Evolutionary conservation across 2,797 vertebrate species (phyloP).

Genomic region (Coluber constrictor): DNA sequence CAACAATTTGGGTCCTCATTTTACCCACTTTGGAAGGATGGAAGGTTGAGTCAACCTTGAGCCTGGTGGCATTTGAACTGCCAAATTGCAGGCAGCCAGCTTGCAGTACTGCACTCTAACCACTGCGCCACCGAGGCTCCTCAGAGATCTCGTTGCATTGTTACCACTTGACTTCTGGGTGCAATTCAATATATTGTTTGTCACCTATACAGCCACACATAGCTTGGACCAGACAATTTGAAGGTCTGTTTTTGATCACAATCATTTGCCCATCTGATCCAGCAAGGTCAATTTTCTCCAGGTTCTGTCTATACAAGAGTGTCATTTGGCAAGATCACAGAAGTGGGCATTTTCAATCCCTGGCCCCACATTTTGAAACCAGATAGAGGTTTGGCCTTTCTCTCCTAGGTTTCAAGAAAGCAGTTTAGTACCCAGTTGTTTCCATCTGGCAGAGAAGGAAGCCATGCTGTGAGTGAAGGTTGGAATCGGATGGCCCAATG

Average conservation of each 20-base stretch:
- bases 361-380: not conserved
- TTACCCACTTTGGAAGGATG: too few species aligned
- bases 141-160: not conserved
- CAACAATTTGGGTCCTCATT: too few species aligned
- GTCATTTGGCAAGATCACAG: not conserved
- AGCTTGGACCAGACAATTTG: not conserved
- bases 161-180: not conserved
- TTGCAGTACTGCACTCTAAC: too few species aligned
- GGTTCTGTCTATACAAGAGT: not conserved
- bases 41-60: too few species aligned
- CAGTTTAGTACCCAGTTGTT: not conserved
- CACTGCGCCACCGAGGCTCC: too few species aligned
- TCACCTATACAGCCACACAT: not conserved
- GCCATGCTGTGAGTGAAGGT: not conserved
- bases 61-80: too few species aligned
- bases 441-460: not conserved
- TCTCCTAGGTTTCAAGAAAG: not conserved
- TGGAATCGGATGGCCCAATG: not conserved
- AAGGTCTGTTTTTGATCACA: not conserved
- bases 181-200: not conserved
- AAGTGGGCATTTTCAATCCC: not conserved
- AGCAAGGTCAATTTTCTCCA: not conserved
- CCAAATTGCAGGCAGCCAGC: too few species aligned
- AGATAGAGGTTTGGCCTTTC: not conserved
- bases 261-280: not conserved